Base-by-base conservation (phyloP, 2,888 invertebrate species). In the Bombylius discolor region DNA sequence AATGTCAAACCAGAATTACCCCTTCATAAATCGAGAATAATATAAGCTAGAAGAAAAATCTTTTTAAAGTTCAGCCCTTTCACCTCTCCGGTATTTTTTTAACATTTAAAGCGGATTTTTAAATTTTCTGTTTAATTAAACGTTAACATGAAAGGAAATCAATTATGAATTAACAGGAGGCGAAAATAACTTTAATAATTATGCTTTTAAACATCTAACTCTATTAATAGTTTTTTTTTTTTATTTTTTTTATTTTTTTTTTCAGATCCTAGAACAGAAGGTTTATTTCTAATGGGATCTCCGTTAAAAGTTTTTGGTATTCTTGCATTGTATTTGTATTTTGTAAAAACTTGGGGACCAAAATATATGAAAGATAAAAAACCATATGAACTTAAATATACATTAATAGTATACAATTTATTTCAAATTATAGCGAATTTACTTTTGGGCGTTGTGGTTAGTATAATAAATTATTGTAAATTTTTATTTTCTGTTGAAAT, bases 341-440 rank as follows among this genome's bases (percentile, higher is more conserved):
- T 87, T 62, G 82, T 89, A 0, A 74, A 80, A 50, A 78, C 78
- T 63, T 72, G 81, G 65, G 89, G 89, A 0, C 89, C 89, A 0
- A 71, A 74, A 45, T 74, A 81, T 63, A 89, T 89, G 88, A 77
- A 78, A 58, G 76, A 81, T 58, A 75, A 82, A 49, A 69, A 77
- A 53, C 79, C 87, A 0, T 80, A 78, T 63, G 78, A 85, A 53
- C 62, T 88, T 42, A 76, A 83, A 13, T 77, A 73, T 61, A 50
- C 84, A 13, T 72, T 89, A 61, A 47, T 14, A 33, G 11, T 51
- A 44, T 58, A 58, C 45, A 57, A 49, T 33, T 11, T 47, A 42
- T 8, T 49, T 13, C 55, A 55, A 49, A 32, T 55, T 4, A 13
- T 39, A 34, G 23, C 55, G 1, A 51, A 48, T 54, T n/a, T 13